Percentiles rank a stretch among this genome's conserved stretches.
Evolutionary conservation across 1,140 invertebrate species (phyloP).

Genomic region (Drosophila quadrilineata): DNA sequence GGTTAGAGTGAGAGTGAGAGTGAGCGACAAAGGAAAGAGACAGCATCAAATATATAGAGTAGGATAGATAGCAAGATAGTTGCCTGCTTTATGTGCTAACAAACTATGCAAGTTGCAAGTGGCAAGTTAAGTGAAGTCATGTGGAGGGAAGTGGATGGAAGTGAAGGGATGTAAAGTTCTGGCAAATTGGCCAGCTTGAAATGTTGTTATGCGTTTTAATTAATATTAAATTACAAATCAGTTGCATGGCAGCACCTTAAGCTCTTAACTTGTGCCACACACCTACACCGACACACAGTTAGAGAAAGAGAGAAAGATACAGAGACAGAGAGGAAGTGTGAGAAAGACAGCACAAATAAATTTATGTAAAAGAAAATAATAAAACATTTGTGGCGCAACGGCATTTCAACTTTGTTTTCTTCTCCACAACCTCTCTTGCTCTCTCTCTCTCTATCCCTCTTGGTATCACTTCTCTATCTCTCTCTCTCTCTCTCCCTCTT

Average conservation of each 20-base stretch:
- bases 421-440: no score
- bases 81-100: not conserved
- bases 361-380: slow-evolving; percentile 38
- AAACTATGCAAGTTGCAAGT: slow-evolving; percentile 18
- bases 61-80: no score
- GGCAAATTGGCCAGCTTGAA: slow-evolving; percentile 1
- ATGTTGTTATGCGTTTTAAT: slow-evolving; percentile 40
- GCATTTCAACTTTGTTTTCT: slow-evolving; percentile 15
- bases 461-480: no score
- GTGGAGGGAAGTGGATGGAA: no score
- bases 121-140: no score
- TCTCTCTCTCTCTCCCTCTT: not conserved
- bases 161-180: no score
- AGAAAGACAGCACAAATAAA: slow-evolving; percentile 3
- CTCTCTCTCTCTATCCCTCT: no score
- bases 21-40: no score
- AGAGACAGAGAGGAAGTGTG: not conserved
- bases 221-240: slow-evolving; percentile 65
- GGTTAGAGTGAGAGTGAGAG: no score
- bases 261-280: not conserved
- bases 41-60: no score
- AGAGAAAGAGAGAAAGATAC: not conserved
- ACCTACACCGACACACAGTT: not conserved
- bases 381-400: slow-evolving; percentile 38
- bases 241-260: slow-evolving; percentile 26